Evolutionary conservation across 2,888 invertebrate species (phyloP), one percentile per base, ranked within the genome.

Genomic region (Hyalella azteca): DNA sequence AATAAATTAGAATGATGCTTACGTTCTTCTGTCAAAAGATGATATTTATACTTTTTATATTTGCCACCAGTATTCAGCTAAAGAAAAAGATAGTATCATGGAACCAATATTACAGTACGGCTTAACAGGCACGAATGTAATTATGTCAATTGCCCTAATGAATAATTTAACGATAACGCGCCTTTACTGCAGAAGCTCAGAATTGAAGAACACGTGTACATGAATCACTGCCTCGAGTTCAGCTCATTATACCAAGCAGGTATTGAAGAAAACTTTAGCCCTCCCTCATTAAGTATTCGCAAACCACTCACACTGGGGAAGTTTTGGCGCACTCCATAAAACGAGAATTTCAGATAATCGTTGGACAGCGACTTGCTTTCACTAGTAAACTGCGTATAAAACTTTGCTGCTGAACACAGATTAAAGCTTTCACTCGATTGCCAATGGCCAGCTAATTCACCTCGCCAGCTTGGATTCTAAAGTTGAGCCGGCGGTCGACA

Each of bases 401-500:
- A 54, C 54, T 54, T 54, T 54, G 54, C 54, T 54, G 54, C 54
- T 54, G 29, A 54, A 54, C 26, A 54, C 54, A 54, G 54, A 54
- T 54, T 54, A 54, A 54, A 54, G 54, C 54, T 54, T 29, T 26
- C 54, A 54, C 26, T 54, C 26, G 54, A 54, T 54, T 54, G 29
- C 29, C 54, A 54, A 26, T 29, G 29, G 54, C 7, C 26, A 54
- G 54, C 66, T 32, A 66, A 66, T 36, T 66, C 36, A 22, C 66
- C 39, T 39, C 36, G n/a, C 66, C 32, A 66, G 36, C 66, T 66
- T 66, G 66, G 66, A 66, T 66, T 66, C 66, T 29, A 36, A 66
- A 66, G 66, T 66, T 66, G 36, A 66, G 54, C 54, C 54, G 22
- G 66, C 7, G 66, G 36, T n/a, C n/a, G n/a, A 29, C 66, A 36